Percentiles rank a stretch among this genome's conserved stretches.
Evolutionary conservation across 35 echinoderm and acorn worm species (phyloP).

Genomic region (Apostichopus californicus): DNA sequence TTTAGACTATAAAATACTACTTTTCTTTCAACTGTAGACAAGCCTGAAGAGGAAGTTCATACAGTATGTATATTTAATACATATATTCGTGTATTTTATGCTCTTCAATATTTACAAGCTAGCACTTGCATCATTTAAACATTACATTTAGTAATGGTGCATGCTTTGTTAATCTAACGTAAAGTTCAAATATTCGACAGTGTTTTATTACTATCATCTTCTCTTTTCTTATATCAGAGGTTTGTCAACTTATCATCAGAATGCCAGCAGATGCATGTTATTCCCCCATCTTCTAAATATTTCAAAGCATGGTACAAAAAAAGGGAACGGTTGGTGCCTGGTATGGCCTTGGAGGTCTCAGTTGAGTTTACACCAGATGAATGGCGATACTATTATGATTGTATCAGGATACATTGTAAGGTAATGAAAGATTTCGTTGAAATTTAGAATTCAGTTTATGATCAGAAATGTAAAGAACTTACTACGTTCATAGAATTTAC

Average conservation of each 20-base stretch:
- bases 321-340: slow-evolving; percentile 82
- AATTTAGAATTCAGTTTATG: too few species aligned
- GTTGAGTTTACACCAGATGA: slow-evolving; percentile 96
- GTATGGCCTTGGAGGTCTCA: slow-evolving; percentile 80
- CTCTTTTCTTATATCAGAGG: slow-evolving; percentile 52
- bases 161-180: too few species aligned
- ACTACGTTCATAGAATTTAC: too few species aligned
- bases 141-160: too few species aligned
- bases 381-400: slow-evolving; percentile 99
- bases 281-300: slow-evolving; percentile 83
- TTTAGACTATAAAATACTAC: neutral
- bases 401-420: slow-evolving; percentile 96
- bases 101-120: neutral
- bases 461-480: too few species aligned
- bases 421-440: slow-evolving; percentile 10
- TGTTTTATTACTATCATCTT: too few species aligned
- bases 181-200: too few species aligned
- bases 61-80: too few species aligned
- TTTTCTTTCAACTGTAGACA: neutral
- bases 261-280: slow-evolving; percentile 94
- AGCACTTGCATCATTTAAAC: neutral
- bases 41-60: neutral
- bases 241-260: slow-evolving; percentile 92
- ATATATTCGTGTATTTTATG: too few species aligned
- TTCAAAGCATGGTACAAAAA: slow-evolving; percentile 98